Base-by-base conservation (phyloP, 2,888 invertebrate species). In the Ormyrus thymus region DNA sequence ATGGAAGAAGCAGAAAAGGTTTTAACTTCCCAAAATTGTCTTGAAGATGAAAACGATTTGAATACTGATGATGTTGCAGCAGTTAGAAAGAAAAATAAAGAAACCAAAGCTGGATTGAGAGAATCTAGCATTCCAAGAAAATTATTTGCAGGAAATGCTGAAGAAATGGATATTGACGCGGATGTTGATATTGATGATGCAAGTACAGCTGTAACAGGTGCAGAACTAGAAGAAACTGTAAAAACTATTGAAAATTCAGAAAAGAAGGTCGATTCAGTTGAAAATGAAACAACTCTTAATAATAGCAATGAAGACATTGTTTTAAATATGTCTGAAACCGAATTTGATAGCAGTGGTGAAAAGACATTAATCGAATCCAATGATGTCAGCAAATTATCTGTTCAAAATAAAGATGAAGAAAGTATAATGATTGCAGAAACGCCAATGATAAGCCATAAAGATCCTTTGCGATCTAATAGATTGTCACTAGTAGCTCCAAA, bases 321-420 rank as follows among this genome's bases (percentile, higher is more conserved):
- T 13, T 66, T 82, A 58, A 82, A 80, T 59, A 15, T 84, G 9
- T 72, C 81, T 0, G 82, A 80, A 72, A 74, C 76, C 51, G 83
- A 81, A 50, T 15, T 64, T 51, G 78, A 76, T 9, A 66, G 8
- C 11, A 65, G 15, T 15, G 55, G 62, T 3, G 59, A 65, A 46
- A 61, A 71, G 51, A 53, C 65, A 46, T 1, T 7, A 13, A 15
- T 45, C 8, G 55, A 74, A 11, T 50, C 68, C 8, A 51, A 10
- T 13, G 45, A 61, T 53, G 45, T n/a, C 1, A 59, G 7, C 7
- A 45, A 61, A 11, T 45, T 6, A 59, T 11, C 10, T 46, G 45
- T 56, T 50, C 29, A 72, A 78, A 69, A 65, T 11, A 65, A 69
- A 61, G 15, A 62, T 55, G 53, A 68, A 70, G 80, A 81, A 56